Evolutionary conservation across 1,140 invertebrate genomes (phyloP).

Genomic region (Neoseiulus cucumeris): DNA sequence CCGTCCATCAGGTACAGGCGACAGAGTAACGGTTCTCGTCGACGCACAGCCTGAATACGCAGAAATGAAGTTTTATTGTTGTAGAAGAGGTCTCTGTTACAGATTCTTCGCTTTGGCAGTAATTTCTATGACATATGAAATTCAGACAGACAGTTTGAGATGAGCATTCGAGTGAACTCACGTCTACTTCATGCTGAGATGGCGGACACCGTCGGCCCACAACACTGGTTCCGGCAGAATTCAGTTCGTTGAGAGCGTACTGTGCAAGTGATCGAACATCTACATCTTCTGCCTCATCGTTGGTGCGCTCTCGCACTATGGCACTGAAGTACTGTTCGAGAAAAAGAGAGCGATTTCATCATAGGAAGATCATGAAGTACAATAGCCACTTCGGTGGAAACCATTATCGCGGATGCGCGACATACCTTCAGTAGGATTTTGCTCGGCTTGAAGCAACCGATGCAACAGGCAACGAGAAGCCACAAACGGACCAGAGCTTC

Average conservation of each 20-base stretch:
- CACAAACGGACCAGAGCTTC: conserved; percentile 54
- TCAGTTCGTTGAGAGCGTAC: conserved; percentile 80
- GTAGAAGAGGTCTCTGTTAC: neutral
- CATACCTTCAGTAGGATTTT: conserved; percentile 54
- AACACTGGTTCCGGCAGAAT: conserved; percentile 46
- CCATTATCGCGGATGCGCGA: neutral
- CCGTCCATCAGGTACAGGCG: conserved; percentile 88
- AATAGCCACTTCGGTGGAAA: neutral
- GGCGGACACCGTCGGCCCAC: conserved; percentile 52
- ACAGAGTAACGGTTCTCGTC: conserved; percentile 49
- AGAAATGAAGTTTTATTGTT: too few relatives aligned
- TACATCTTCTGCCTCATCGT: conserved; percentile 40
- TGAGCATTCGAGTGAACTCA: conserved; percentile 30
- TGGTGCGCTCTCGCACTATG: conserved; percentile 39
- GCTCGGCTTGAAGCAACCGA: conserved; percentile 76
- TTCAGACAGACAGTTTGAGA: neutral
- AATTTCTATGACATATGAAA: neutral
- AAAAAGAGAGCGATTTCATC: conserved; percentile 18
- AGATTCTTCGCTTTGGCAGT: neutral
- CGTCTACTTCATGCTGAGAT: conserved; percentile 75
- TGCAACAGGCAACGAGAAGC: conserved; percentile 64
- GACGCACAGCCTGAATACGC: neutral
- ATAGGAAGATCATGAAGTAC: neutral
- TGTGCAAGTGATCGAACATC: conserved; percentile 58
- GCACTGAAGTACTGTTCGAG: conserved; percentile 45